Conservation (phyloP, 2,888 invertebrate species). For the Caenorhabditis parvicauda region DNA sequence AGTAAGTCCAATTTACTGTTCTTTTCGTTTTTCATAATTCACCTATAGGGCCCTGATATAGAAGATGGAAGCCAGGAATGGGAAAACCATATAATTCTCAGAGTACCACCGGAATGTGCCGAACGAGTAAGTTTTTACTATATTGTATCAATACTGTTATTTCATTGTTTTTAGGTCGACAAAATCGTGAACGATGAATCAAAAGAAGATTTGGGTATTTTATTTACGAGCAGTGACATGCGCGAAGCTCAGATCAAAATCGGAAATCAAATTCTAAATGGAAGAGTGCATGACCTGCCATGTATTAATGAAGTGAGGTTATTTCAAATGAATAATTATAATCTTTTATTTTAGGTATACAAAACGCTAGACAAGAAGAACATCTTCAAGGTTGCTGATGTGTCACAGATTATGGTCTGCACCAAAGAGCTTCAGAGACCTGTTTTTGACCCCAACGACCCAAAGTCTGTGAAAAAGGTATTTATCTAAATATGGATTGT, state of each 20-base stretch:
- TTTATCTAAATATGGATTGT: conserved; percentile 1
- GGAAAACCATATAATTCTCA: conserved; percentile 54
- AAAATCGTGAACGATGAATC: conserved; percentile 24
- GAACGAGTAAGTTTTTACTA: conserved; percentile 7
- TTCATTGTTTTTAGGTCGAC: conserved; percentile 16
- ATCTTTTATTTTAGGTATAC: conserved; percentile 71
- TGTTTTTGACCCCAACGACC: conserved; percentile 3
- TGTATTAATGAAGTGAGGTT: conserved; percentile 51
- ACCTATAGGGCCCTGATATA: too few species aligned
- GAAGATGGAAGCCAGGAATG: too few species aligned
- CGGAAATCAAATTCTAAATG: conserved; percentile 42
- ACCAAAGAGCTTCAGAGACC: conserved; percentile 16
- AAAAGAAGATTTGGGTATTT: conserved; percentile 42
- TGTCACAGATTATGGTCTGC: conserved; percentile 75
- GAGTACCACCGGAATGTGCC: conserved; percentile 51
- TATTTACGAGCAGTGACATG: conserved; percentile 41
- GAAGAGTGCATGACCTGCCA: conserved; percentile 55
- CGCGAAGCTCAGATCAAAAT: conserved; percentile 44
- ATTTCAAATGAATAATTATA: background rate
- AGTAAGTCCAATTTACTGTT: too few species aligned
- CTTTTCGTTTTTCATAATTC: too few species aligned
- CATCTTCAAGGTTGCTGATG: conserved; percentile 94
- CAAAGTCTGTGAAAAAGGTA: conserved; percentile 11
- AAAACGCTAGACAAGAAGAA: conserved; percentile 95
- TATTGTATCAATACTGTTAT: background rate